Base-by-base conservation (phyloP, 2,113 vertebrate genomes). In the Seriola dumerili region DNA sequence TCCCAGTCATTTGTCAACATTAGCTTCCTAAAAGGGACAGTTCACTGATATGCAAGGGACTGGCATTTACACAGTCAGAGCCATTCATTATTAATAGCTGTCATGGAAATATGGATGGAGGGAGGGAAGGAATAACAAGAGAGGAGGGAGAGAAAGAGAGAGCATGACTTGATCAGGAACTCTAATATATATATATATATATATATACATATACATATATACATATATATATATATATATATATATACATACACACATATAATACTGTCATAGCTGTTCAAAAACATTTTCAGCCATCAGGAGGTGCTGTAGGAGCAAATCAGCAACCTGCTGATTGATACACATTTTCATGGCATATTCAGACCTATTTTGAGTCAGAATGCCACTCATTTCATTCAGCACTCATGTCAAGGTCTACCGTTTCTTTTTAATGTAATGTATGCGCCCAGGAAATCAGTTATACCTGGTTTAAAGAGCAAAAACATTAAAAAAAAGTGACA, bases 31-130 rank as follows among this genome's bases (percentile, higher is more conserved):
- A 90, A 85, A 77, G 74, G 80, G 83, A 81, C 89, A 81, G 78
- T 82, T 91, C 63, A 65, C 83, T 92, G 90, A 90, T 90, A 80
- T 86, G 86, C 88, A 75, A 68, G 70, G 61, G 77, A 73, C 61
- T 91, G 91, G 82, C 91, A 93, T 92, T 93, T 83, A 89, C 87
- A 91, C 89, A 88, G 82, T 76, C 63, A 9, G 72, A 62, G 82
- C 40, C 88, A 86, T 94, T 86, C 58, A 94, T 93, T 92, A 93
- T 94, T 91, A 92, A 94, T 84, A 71, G 81, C 74, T 72, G 86
- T 88, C 91, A 84, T 46, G 63, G 72, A 81, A 88, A 70, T 81
- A 81, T 70, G 72, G 82, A 84, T 8, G 3, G 40, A 32, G 38
- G 62, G 59, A 52, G 48, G 81, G 44, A 32, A 25, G 66, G 58